These are phyloP conservation scores for Oenanthe oenanthe DNA, from an alignment of 2,113 vertebrate genomes.

Conservation along the genomic window DNA sequence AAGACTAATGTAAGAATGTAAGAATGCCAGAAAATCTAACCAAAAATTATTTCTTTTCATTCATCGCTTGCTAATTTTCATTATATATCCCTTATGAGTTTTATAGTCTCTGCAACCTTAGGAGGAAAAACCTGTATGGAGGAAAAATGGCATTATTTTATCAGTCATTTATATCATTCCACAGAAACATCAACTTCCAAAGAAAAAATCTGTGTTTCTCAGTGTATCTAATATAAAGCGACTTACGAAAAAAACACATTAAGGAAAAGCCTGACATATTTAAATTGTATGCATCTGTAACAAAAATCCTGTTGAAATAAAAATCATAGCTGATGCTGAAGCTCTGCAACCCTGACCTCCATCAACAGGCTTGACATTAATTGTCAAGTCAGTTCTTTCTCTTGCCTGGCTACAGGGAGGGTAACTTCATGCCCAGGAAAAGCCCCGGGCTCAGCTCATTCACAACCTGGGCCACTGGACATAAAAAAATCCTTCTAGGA, in stretches of 20 bases:
- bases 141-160: background rate
- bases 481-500: background rate
- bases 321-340: background rate
- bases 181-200: background rate
- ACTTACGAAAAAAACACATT: background rate
- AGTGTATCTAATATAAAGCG: background rate
- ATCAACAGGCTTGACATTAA: background rate
- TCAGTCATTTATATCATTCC: background rate
- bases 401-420: background rate
- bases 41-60: background rate
- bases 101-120: background rate
- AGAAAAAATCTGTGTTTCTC: background rate
- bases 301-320: background rate
- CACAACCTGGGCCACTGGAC: background rate
- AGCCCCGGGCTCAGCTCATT: background rate
- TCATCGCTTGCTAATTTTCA: background rate
- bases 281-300: background rate
- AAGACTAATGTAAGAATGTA: rapidly evolving
- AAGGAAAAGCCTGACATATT: background rate
- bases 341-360: background rate
- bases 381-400: background rate
- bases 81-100: background rate
- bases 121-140: too few species aligned
- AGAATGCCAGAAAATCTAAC: background rate
- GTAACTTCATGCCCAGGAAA: background rate